Conservation (phyloP, 2,888 invertebrate genomes). For the Gandaritis pyraliata region DNA sequence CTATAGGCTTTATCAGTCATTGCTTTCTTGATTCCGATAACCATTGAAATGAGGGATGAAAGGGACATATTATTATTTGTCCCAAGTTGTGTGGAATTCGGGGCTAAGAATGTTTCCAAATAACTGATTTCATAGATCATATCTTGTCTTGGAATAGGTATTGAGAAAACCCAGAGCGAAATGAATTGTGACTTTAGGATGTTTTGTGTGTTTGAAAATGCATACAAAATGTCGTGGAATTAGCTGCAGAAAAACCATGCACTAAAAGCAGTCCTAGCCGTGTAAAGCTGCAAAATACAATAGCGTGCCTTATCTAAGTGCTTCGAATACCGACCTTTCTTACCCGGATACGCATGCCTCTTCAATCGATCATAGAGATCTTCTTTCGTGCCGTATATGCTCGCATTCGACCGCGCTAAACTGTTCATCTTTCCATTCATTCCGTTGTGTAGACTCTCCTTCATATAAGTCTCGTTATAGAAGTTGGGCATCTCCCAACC, state of each 20-base stretch:
- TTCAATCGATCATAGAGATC: constrained; percentile 97
- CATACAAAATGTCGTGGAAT: not conserved
- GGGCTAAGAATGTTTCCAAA: no score
- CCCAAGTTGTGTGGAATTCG: no score
- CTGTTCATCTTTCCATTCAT: constrained; percentile 96
- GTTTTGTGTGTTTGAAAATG: no score
- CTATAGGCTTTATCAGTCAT: not conserved
- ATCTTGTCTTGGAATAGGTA: no score
- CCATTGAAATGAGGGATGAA: no score
- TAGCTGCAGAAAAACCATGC: constrained; percentile 14
- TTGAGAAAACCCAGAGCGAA: no score
- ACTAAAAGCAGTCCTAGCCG: constrained; percentile 37
- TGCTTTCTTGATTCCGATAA: not conserved
- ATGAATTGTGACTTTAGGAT: no score
- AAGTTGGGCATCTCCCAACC: constrained; percentile 99
- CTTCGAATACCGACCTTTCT: constrained; percentile 91
- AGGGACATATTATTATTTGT: no score
- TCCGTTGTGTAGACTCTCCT: constrained; percentile 94
- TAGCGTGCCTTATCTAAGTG: constrained; percentile 74
- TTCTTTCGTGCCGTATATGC: constrained; percentile 97
- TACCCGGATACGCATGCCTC: constrained; percentile 96
- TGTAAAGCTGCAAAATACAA: constrained; percentile 53
- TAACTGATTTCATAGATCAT: no score
- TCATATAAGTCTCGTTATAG: constrained; percentile 98
- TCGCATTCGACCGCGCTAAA: constrained; percentile 95